Percentiles rank a stretch among this genome's conserved stretches.
phyloP scores from a whole-genome alignment of 2,888 invertebrate species.

The Harmothoe impar region DNA sequence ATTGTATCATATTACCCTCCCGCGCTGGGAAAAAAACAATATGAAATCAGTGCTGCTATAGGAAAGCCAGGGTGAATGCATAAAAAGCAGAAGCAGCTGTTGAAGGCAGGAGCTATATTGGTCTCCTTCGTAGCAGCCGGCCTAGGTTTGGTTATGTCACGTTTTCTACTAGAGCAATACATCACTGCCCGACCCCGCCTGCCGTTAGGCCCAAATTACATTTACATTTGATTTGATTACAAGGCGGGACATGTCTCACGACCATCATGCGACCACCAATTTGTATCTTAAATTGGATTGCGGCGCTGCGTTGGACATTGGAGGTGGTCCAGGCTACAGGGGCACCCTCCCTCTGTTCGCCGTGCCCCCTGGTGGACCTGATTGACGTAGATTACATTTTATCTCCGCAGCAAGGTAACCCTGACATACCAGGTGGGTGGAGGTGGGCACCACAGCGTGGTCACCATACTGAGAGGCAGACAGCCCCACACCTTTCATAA shows the following conservation, averaged over 20 bases:
- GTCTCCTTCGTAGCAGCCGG: neutral
- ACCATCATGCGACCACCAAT: conserved; percentile 57
- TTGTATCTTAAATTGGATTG: conserved; percentile 50
- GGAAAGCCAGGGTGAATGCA: no score
- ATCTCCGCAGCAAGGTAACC: conserved; percentile 37
- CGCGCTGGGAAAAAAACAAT: no score
- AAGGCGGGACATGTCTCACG: conserved; percentile 34
- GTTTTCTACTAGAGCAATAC: conserved; percentile 35
- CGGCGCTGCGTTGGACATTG: neutral
- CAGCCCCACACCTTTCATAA: no score
- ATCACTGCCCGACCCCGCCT: conserved; percentile 2
- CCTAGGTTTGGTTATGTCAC: conserved; percentile 43
- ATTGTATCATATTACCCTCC: no score
- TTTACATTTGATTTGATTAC: conserved; percentile 62
- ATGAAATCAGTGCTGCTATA: no score
- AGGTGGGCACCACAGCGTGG: neutral
- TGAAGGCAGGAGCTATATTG: no score
- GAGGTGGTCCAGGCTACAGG: conserved; percentile 6
- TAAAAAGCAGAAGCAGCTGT: no score
- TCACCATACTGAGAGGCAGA: neutral
- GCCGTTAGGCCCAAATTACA: conserved; percentile 48
- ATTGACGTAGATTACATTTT: conserved; percentile 53
- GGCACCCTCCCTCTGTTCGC: conserved; percentile 29
- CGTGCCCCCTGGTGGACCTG: conserved; percentile 25
- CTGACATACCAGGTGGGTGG: neutral